A percentile compares a stretch with the other conserved stretches of the same genome.
These are phyloP conservation scores for Heterotilapia buettikoferi DNA, from an alignment of 2,113 vertebrate genomes.

Conservation along the genomic window DNA sequence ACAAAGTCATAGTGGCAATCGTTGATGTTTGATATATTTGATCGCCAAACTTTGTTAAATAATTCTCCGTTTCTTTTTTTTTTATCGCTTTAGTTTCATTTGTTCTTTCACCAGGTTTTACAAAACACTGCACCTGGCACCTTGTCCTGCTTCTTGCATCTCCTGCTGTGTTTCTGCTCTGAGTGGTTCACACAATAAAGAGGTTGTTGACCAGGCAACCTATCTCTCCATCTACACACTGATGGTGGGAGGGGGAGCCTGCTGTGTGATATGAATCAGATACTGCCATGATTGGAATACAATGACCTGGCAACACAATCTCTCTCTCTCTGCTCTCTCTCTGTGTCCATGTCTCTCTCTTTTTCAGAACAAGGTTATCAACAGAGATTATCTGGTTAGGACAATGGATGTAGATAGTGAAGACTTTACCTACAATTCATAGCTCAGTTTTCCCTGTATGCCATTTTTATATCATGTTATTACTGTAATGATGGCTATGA, in stretches of 20 bases:
- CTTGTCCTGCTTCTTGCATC: not conserved
- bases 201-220: slow-evolving; percentile 32
- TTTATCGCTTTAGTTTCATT: not conserved
- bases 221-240: slow-evolving; percentile 22
- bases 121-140: not conserved
- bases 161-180: not conserved
- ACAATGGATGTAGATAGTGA: not conserved
- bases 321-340: not conserved
- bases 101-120: not conserved
- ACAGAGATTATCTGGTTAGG: slow-evolving; percentile 39
- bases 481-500: not conserved
- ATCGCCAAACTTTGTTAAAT: not conserved
- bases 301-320: slow-evolving; percentile 20
- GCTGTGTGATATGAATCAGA: slow-evolving; percentile 55
- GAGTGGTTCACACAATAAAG: not conserved
- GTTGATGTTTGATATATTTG: not conserved
- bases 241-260: not conserved
- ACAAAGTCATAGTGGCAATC: not conserved
- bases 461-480: not conserved
- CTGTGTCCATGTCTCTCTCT: not conserved
- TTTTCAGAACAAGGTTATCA: slow-evolving; percentile 51
- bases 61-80: not conserved
- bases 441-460: not conserved
- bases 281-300: slow-evolving; percentile 41
- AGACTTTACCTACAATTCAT: not conserved